A percentile compares a stretch with the other conserved stretches of the same genome.
These are phyloP conservation scores for Mycetomoellerius zeteki DNA, from an alignment of 1,140 invertebrate genomes.

Conservation along the genomic window DNA sequence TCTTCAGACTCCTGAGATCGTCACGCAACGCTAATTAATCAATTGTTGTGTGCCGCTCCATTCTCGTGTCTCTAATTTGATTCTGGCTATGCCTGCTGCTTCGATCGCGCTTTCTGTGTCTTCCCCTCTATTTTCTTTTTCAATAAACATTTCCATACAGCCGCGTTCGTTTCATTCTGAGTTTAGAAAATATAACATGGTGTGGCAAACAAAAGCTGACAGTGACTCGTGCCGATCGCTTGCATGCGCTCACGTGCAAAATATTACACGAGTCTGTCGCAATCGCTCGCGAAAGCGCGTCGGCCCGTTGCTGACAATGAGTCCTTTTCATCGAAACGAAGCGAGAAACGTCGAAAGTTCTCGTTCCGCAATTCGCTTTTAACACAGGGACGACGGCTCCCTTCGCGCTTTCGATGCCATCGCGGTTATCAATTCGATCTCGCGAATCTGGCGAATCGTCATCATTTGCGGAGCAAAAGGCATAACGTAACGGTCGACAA, in stretches of 20 bases:
- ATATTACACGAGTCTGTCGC: conserved; percentile 10
- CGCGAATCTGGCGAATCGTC: background rate
- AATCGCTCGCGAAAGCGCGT: conserved; percentile 25
- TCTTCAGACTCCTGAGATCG: background rate
- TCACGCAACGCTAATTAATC: conserved; percentile 23
- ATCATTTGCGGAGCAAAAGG: conserved; percentile 5
- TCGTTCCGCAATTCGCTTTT: conserved; percentile 13
- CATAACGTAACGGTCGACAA: conserved; percentile 18
- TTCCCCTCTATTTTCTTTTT: background rate
- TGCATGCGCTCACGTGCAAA: conserved; percentile 19
- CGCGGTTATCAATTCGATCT: conserved; percentile 25
- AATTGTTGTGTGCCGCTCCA: background rate
- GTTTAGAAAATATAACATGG: conserved; percentile 2
- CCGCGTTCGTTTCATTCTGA: background rate
- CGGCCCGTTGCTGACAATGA: background rate
- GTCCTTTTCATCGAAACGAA: conserved; percentile 16
- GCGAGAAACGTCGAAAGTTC: conserved; percentile 23
- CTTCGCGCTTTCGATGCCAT: background rate
- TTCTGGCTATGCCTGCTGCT: background rate
- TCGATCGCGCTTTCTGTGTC: background rate
- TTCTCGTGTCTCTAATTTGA: conserved; percentile 7
- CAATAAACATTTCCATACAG: background rate
- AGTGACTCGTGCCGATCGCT: background rate
- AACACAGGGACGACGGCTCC: too few species aligned
- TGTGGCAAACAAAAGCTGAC: background rate